A percentile compares a stretch with the other conserved stretches of the same genome.
phyloP scores from a whole-genome alignment of 2,888 invertebrate species.

The Notocelia uddmanniana region DNA sequence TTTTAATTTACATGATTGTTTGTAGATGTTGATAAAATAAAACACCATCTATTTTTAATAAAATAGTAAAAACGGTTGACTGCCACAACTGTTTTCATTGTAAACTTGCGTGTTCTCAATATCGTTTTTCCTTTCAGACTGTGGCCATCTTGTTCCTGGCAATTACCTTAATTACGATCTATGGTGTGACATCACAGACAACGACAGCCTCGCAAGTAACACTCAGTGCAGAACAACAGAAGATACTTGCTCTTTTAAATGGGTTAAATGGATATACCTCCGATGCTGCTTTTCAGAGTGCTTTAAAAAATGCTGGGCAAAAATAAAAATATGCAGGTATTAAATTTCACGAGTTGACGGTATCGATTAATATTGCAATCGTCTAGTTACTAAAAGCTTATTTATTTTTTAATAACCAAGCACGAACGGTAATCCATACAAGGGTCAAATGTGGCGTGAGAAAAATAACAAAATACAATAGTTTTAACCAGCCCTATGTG shows the following conservation, averaged over 20 bases:
- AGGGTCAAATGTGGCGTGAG: no score
- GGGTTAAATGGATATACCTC: conserved; percentile 12
- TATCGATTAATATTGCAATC: no score
- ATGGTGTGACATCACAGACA: neutral
- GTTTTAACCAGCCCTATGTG: no score
- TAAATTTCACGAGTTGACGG: no score
- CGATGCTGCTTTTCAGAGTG: neutral
- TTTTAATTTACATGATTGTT: no score
- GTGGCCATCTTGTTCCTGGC: conserved; percentile 3
- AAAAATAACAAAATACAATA: no score
- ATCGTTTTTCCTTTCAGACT: conserved; percentile 16
- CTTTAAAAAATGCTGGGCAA: neutral
- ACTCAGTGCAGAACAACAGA: conserved; percentile 20
- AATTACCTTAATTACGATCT: neutral
- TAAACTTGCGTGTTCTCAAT: neutral
- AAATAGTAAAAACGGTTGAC: neutral
- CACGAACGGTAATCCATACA: no score
- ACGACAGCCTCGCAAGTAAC: conserved; percentile 10
- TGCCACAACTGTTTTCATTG: neutral
- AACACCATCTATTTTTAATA: no score
- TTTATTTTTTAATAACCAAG: no score
- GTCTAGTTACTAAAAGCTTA: no score
- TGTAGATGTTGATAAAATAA: no score
- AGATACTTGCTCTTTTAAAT: conserved; percentile 18
- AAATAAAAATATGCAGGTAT: no score